A percentile compares a stretch with the other conserved stretches of the same genome.
These are phyloP conservation scores for Oncorhynchus gorbuscha DNA, from an alignment of 2,113 vertebrate species.

Conservation along the genomic window DNA sequence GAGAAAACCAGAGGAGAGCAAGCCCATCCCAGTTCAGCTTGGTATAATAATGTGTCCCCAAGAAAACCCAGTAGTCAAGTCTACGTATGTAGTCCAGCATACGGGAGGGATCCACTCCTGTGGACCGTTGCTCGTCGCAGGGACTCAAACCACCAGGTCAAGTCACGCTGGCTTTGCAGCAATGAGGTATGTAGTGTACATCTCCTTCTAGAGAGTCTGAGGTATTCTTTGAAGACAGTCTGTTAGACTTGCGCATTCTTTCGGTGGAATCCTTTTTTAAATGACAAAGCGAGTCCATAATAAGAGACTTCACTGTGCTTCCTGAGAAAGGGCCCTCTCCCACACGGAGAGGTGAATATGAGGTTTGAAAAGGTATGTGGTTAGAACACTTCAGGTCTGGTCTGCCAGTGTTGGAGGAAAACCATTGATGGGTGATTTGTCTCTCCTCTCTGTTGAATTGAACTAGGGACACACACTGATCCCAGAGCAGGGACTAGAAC, in stretches of 20 bases:
- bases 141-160: constrained; percentile 12
- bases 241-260: constrained; percentile 57
- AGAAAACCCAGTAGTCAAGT: constrained; percentile 49
- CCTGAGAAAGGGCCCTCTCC: constrained; percentile 69
- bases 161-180: constrained; percentile 51
- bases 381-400: neutral
- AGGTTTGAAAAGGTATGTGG: constrained; percentile 37
- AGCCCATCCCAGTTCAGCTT: constrained; percentile 43
- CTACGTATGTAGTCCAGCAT: constrained; percentile 38
- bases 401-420: constrained; percentile 1
- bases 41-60: constrained; percentile 9
- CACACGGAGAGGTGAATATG: constrained; percentile 38
- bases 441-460: neutral
- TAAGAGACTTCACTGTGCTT: constrained; percentile 57
- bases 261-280: constrained; percentile 43
- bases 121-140: constrained; percentile 6
- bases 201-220: constrained; percentile 62
- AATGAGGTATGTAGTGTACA: constrained; percentile 66
- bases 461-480: constrained; percentile 1
- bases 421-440: neutral
- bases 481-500: constrained; percentile 1
- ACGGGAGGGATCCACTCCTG: constrained; percentile 13
- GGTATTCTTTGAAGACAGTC: constrained; percentile 64
- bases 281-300: constrained; percentile 46
- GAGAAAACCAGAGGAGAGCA: constrained; percentile 37